These are phyloP conservation scores for Diarsia mendica DNA, from an alignment of 2,888 invertebrate genomes.

Conservation along the genomic window DNA sequence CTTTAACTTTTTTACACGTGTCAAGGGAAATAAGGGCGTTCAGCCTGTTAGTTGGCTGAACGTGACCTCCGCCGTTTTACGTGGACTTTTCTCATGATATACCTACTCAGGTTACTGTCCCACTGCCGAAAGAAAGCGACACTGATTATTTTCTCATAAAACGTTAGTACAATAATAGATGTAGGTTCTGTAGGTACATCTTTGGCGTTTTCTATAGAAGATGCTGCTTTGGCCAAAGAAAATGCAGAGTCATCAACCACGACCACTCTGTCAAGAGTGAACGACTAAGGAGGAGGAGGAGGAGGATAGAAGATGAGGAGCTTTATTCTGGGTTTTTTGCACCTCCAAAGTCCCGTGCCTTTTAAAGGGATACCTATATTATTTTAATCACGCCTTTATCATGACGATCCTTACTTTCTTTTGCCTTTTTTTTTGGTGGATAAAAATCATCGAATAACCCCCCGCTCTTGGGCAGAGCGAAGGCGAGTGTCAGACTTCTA, in stretches of 20 bases:
- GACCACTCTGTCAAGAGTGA: no score
- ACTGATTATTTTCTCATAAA: not conserved
- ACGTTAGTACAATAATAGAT: not conserved
- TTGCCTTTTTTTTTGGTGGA: no score
- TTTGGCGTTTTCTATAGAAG: not conserved
- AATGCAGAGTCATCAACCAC: no score
- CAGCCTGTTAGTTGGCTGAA: slow-evolving; percentile 46
- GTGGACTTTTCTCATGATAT: slow-evolving; percentile 27
- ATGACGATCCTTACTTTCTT: no score
- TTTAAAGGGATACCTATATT: not conserved
- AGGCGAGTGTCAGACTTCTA: no score
- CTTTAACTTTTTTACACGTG: slow-evolving; percentile 32
- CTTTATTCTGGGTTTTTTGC: no score
- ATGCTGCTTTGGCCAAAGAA: no score
- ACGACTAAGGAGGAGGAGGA: no score
- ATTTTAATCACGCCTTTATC: no score
- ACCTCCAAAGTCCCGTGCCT: not conserved
- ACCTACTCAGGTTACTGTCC: slow-evolving; percentile 5
- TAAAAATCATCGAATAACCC: no score
- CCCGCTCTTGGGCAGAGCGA: no score
- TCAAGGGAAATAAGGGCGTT: slow-evolving; percentile 36
- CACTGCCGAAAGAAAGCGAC: not conserved
- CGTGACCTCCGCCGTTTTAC: slow-evolving; percentile 53
- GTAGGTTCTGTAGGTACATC: not conserved
- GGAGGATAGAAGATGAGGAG: no score